These are phyloP conservation scores for Pelvicachromis taeniatus DNA, from an alignment of 2,113 vertebrate genomes.

Conservation along the genomic window DNA sequence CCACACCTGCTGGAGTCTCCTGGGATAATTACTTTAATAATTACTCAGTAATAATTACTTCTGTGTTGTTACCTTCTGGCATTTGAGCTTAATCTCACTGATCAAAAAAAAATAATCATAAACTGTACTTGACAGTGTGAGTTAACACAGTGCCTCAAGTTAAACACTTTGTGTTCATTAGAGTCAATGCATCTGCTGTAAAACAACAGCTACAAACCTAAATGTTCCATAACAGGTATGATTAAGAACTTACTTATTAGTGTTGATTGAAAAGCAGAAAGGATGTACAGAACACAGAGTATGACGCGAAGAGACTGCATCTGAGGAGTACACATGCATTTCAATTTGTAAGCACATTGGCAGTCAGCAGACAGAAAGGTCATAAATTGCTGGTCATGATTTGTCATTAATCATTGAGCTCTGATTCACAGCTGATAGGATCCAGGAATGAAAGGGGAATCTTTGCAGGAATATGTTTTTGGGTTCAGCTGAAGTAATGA, in stretches of 20 bases:
- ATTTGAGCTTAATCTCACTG: neutral
- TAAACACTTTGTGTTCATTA: neutral
- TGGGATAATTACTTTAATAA: neutral
- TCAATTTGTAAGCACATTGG: neutral
- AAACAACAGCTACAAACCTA: neutral
- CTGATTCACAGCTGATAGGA: conserved; percentile 27
- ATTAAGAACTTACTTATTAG: neutral
- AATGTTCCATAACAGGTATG: neutral
- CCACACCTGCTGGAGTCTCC: neutral
- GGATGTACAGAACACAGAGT: neutral
- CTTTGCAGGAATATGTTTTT: neutral
- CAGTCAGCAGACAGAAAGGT: conserved; percentile 26
- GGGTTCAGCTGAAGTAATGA: neutral
- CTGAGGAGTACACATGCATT: neutral
- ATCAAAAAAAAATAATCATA: neutral
- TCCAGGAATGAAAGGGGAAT: neutral
- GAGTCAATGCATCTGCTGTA: neutral
- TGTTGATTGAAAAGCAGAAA: neutral
- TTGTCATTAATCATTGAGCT: conserved; percentile 21
- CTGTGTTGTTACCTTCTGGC: neutral
- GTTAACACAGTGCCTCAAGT: neutral
- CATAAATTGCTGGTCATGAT: neutral
- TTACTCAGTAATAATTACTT: neutral
- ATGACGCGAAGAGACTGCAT: neutral
- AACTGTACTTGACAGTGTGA: neutral